Conservation (phyloP, 2,113 vertebrate species). For the Furnarius figulus region DNA sequence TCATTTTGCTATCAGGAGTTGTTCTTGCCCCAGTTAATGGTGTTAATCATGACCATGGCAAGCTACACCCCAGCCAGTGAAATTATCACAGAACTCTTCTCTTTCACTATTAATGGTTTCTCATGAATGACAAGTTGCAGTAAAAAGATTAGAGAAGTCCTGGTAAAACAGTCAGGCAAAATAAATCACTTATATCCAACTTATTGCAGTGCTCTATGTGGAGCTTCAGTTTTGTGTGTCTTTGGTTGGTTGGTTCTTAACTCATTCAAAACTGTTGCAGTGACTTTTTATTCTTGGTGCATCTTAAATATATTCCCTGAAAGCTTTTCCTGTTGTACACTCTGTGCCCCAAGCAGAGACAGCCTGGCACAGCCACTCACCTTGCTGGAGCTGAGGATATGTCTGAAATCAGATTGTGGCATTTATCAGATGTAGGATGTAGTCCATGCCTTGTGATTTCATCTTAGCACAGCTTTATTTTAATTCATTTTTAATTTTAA, state of each 20-base stretch:
- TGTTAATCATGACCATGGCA: neutral
- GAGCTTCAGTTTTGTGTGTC: neutral
- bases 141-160: neutral
- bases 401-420: neutral
- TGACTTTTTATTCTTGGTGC: neutral
- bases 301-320: neutral
- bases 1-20: neutral
- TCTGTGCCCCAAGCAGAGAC: fast-evolving
- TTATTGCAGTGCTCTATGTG: neutral
- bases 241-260: neutral
- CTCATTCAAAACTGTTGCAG: neutral
- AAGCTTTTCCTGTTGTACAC: fast-evolving
- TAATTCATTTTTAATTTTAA: neutral
- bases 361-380: neutral
- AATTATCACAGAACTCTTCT: neutral
- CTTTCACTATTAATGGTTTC: neutral
- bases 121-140: neutral
- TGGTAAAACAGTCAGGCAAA: neutral
- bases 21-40: neutral
- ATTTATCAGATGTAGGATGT: neutral
- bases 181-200: neutral
- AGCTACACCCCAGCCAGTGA: neutral
- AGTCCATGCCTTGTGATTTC: neutral
- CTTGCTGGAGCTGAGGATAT: neutral
- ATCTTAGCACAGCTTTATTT: neutral